These are phyloP conservation scores for Drosophila ogumai DNA, from an alignment of 1,140 invertebrate genomes.

Conservation along the genomic window DNA sequence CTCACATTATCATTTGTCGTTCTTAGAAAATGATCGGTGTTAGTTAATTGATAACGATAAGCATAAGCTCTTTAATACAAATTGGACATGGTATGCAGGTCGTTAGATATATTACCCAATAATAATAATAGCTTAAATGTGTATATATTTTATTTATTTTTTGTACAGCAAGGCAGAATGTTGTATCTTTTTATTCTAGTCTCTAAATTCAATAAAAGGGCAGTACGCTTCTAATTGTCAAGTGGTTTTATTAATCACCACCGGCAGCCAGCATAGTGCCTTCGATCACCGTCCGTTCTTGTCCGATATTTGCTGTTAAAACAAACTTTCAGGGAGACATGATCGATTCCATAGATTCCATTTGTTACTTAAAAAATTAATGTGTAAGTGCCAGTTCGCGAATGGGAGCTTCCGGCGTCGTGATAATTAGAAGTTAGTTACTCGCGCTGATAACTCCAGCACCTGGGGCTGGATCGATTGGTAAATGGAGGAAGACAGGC, in stretches of 20 bases:
- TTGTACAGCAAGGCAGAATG: background rate
- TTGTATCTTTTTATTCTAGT: background rate
- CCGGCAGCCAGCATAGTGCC: background rate
- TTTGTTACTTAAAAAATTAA: background rate
- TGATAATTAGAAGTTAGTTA: slow-evolving; percentile 2
- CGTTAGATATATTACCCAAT: background rate
- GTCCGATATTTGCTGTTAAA: background rate
- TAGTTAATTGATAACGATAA: background rate
- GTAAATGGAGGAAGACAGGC: background rate
- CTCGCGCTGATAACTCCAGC: background rate
- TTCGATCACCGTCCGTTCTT: background rate
- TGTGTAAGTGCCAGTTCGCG: background rate
- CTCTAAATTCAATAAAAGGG: background rate
- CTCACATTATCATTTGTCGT: background rate
- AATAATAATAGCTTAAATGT: background rate
- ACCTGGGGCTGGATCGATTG: slow-evolving; percentile 4
- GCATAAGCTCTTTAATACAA: background rate
- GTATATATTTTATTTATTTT: background rate
- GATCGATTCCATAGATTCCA: background rate
- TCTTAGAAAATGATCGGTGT: background rate
- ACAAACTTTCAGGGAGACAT: background rate
- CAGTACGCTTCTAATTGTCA: background rate
- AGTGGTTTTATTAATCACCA: slow-evolving; percentile 1
- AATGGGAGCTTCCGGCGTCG: background rate
- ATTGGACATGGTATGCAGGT: background rate